Conservation (phyloP, 2,888 invertebrate genomes). For the Petrolisthes manimaculis region DNA sequence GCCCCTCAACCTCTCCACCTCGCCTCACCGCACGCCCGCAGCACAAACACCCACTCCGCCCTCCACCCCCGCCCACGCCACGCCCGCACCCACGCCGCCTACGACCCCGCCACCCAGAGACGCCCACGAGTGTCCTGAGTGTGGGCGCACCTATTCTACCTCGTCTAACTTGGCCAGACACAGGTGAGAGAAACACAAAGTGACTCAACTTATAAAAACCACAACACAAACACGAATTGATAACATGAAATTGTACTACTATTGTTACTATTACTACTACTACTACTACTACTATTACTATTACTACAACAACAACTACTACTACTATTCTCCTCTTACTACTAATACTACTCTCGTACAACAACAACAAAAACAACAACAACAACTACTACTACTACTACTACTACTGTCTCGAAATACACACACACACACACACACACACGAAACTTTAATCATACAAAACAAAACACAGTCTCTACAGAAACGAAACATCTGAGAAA, state of each 20-base stretch:
- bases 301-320: conserved; percentile 2
- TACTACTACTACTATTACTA: conserved; percentile 29
- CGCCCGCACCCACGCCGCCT: conserved; percentile 47
- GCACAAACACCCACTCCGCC: background rate
- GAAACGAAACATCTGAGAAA: no score
- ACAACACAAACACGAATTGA: no score
- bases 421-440: no score
- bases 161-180: conserved; percentile 74
- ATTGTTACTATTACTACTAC: conserved; percentile 5
- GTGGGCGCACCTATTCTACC: conserved; percentile 73
- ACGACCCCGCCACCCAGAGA: conserved; percentile 36
- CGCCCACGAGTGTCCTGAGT: conserved; percentile 68
- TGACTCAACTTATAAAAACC: background rate
- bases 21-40: conserved; percentile 42
- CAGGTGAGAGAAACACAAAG: conserved; percentile 68
- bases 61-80: conserved; percentile 30
- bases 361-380: no score
- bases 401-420: no score
- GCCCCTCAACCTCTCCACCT: conserved; percentile 59
- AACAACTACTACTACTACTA: no score
- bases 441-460: no score
- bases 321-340: background rate
- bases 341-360: background rate
- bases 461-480: no score
- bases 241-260: no score